A percentile compares a stretch with the other conserved stretches of the same genome.
Evolutionary conservation across 1,140 invertebrate species (phyloP).

Genomic region (Plectrocnemia conspersa): DNA sequence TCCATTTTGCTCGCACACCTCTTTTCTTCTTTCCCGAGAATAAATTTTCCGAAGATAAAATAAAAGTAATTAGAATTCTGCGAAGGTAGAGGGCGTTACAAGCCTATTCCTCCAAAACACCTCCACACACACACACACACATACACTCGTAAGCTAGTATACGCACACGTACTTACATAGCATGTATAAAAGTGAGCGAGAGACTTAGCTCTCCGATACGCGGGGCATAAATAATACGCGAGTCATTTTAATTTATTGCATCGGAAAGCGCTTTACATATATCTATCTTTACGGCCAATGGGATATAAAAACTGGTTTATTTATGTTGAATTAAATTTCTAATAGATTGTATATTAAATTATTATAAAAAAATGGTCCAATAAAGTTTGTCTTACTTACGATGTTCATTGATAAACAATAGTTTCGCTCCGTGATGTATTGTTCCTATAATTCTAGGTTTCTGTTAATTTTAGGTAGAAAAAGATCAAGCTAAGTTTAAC

Average conservation of each 20-base stretch:
- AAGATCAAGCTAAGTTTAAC: too few relatives aligned
- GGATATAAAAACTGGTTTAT: too few relatives aligned
- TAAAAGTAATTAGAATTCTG: constrained; percentile 37
- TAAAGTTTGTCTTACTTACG: too few relatives aligned
- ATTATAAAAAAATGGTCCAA: too few relatives aligned
- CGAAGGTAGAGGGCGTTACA: constrained; percentile 33
- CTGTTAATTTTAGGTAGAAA: too few relatives aligned
- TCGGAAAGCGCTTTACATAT: constrained; percentile 10
- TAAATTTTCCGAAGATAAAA: constrained; percentile 37
- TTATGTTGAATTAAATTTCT: too few relatives aligned
- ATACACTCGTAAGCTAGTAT: background rate
- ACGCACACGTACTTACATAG: too few relatives aligned
- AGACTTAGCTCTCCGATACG: constrained; percentile 2
- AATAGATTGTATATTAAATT: too few relatives aligned
- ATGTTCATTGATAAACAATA: too few relatives aligned
- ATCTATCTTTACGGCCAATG: too few relatives aligned
- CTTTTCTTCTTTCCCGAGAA: constrained; percentile 35
- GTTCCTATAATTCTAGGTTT: too few relatives aligned
- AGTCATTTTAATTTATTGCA: constrained; percentile 25
- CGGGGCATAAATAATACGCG: constrained; percentile 19
- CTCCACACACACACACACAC: constrained; percentile 11
- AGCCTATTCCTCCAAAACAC: constrained; percentile 19
- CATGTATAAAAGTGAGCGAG: background rate
- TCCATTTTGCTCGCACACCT: constrained; percentile 30
- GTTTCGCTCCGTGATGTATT: too few relatives aligned